Evolutionary conservation across 2,797 vertebrate species (phyloP), one percentile per base, ranked within the genome.

Genomic region (Danionella dracula): DNA sequence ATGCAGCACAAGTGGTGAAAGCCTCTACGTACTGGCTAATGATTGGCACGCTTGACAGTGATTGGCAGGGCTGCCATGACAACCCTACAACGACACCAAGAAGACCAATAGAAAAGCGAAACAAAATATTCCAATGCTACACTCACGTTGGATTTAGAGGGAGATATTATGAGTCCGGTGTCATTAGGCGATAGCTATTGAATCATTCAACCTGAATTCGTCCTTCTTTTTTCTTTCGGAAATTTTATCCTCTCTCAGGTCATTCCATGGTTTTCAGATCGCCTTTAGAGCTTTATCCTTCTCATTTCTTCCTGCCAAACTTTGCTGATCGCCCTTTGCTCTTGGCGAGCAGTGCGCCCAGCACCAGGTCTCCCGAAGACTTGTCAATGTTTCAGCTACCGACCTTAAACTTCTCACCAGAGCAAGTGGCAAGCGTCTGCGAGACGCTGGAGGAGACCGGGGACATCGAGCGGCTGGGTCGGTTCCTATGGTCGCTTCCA

Each of bases 21-120:
- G 91, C 92, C 92, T 89, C 86, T 95, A 98, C 96, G 96, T 99
- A 93, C 93, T 93, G 91, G 89, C 89, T 93, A 90, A 93, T 97
- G 95, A 99, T 99, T 99, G 96, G 96, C 95, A 99, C 93, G 89
- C 90, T 93, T 98, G 96, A 98, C 96, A 98, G 95, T 98, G 96
- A 98, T 99, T 96, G 95, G 94, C 95, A 98, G 95, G 79, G 94
- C 91, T 94, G 92, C 94, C 92, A 92, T 97, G 95, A 94, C 92
- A 94, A 98, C 95, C 90, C 88, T 87, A 94, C 93, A 94, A 93
- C 93, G 95, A 97, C 96, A 96, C 90, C 88, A 88, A 82, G 90
- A 90, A 97, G 95, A 96, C 96, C 96, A 99, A 99, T 99, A 99
- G 96, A 99, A 99, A 98, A 98, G 94, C 93, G 95, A 96, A 96